Evolutionary conservation across 2,888 invertebrate species (phyloP), one percentile per base, ranked within the genome.

Genomic region (Calliphora vomitoria): DNA sequence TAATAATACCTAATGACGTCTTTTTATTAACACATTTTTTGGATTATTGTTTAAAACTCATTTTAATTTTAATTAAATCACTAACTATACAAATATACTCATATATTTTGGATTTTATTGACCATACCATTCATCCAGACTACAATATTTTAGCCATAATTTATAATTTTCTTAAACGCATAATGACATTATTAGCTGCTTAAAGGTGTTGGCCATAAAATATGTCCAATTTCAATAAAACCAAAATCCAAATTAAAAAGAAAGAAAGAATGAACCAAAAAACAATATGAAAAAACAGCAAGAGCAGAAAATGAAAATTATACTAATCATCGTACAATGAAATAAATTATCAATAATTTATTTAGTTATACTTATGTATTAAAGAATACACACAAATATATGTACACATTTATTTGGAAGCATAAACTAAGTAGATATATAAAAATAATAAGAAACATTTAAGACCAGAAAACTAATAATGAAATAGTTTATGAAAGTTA

Each of bases 241-340:
- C 69, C 60, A 85, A 88, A 47, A 75, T 50, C 11, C 20, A 75
- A 64, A 79, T 79, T n/a, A 41, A 82, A 78, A 10, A 25, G 10
- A 81, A 82, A 84, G 82, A 84, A 71, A 82, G 83, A 58, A 72
- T 50, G 60, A 88, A 20, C 35, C 47, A 31, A 72, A 68, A 87
- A 88, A 89, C 89, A 90, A 58, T 55, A 8, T 44, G 6, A 4
- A 55, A 11, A 86, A 87, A 90, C 86, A 85, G 88, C 10, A 50
- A 47, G 20, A 58, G 11, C 50, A 13, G 79, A 60, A 38, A 38
- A 38, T 64, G 50, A 53, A 91, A 90, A 90, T 91, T 90, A 90
- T 90, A 90, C 91, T 91, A 92, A 91, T 92, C 91, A 91, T 91
- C 88, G 89, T 76, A 91, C 92, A 91, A 91, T 91, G 90, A 91